Evolutionary conservation across 2,113 vertebrate species (phyloP).

Genomic region (Grantiella picta): DNA sequence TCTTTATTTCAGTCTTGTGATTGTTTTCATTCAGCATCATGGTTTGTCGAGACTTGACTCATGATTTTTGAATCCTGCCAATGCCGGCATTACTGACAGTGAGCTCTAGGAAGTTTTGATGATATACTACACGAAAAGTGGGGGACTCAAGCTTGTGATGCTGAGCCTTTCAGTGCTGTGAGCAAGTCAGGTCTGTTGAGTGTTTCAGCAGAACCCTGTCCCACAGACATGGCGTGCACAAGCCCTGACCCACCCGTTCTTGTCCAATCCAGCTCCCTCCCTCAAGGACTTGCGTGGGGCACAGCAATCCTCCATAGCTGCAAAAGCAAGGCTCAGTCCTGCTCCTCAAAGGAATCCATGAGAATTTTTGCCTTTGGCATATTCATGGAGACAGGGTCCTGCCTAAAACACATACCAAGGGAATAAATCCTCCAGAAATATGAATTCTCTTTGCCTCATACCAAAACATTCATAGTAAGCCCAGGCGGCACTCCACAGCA

Average conservation of each 20-base stretch:
- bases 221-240: accelerated
- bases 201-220: neutral
- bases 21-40: neutral
- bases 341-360: neutral
- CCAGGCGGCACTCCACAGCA: neutral
- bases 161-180: neutral
- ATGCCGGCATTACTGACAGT: neutral
- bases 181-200: neutral
- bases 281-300: accelerated
- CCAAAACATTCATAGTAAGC: slow-evolving; percentile 59
- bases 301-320: neutral
- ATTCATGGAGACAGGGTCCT: neutral
- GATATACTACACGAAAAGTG: neutral
- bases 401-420: slow-evolving; percentile 38
- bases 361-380: slow-evolving; percentile 22
- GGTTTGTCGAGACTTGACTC: neutral
- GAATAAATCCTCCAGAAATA: slow-evolving; percentile 47
- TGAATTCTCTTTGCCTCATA: slow-evolving; percentile 46
- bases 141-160: neutral
- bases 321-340: neutral
- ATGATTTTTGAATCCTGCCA: neutral
- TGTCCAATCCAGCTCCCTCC: neutral
- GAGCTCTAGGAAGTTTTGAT: neutral
- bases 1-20: neutral
- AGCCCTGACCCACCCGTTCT: neutral